Evolutionary conservation across 1,140 invertebrate species (phyloP).

Genomic region (Drosophila mojavensis): DNA sequence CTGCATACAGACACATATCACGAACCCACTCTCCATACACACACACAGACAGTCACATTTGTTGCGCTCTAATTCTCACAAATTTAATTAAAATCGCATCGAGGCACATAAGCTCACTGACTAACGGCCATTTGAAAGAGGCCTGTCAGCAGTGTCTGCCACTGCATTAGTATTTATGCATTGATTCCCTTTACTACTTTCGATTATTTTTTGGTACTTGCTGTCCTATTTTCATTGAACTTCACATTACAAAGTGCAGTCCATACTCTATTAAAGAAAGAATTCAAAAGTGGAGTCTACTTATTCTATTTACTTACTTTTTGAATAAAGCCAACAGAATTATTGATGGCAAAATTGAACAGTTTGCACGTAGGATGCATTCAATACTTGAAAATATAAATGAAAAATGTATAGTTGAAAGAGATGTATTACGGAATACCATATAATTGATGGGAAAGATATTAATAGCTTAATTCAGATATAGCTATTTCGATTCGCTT

Average conservation of each 20-base stretch:
- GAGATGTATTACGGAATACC: background rate
- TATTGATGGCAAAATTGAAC: conserved; percentile 64
- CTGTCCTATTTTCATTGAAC: conserved; percentile 35
- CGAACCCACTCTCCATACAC: conserved; percentile 21
- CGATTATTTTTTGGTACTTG: conserved; percentile 22
- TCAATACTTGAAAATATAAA: conserved; percentile 4
- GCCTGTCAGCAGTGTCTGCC: background rate
- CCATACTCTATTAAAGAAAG: conserved; percentile 24
- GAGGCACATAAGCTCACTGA: conserved; percentile 21
- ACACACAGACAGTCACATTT: conserved; percentile 41
- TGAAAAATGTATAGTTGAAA: background rate
- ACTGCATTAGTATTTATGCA: conserved; percentile 9
- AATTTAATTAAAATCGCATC: conserved; percentile 77
- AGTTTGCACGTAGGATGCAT: conserved; percentile 1
- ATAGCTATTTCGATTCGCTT: too few relatives aligned
- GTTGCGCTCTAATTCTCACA: conserved; percentile 75
- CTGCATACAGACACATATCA: background rate
- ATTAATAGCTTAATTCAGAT: too few relatives aligned
- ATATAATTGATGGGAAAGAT: too few relatives aligned
- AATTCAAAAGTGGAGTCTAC: background rate
- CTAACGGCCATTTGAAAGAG: conserved; percentile 9
- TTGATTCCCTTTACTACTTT: conserved; percentile 27
- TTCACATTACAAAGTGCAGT: conserved; percentile 29
- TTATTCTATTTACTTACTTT: conserved; percentile 27
- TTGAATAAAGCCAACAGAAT: conserved; percentile 64